Base-by-base conservation (phyloP, 1,140 invertebrate genomes). In the Tetramorium alpestre region DNA sequence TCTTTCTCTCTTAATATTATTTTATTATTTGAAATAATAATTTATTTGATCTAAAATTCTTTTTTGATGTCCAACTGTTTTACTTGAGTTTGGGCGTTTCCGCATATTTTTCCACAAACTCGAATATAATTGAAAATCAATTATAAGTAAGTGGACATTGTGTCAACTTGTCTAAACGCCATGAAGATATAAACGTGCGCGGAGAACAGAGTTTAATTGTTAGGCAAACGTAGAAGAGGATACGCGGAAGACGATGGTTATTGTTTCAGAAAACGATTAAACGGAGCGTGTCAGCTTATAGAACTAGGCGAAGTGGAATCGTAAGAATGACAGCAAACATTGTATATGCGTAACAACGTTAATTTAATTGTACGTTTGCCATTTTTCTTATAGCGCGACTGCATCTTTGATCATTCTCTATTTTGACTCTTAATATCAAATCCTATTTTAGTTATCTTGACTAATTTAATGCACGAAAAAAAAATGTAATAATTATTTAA, bases 181-280 rank as follows among this genome's bases (percentile, higher is more conserved):
- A 47, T 11, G 25, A 65, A 85, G 58, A 85, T 16, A 49, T 62
- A 81, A 73, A 87, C n/a, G 87, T 22, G 58, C 72, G 44, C 44
- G 3, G 38, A 58, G 70, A 65, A 69, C 10, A 38, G 28, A 22
- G 33, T 51, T 89, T 89, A 90, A 90, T 89, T 89, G 84, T 51
- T 84, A 62, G 41, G 33, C 69, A 84, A 73, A 76, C 67, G 70
- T 69, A 77, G 67, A 87, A 87, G 67, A 44, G 62, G 54, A 47
- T 67, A 81, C 51, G 70, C 47, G 22, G 56, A 64, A 76, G 58
- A 72, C 73, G 73, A 86, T 64, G 62, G 56, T 69, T 90, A 77
- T 90, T 90, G 77, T 89, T 75, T 87, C 47, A 90, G 88, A 77
- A 89, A 90, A 89, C 72, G 41, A 28, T 89, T 44, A 56, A n/a